These are phyloP conservation scores for Pachyuromys duprasi DNA, from an alignment of 2,797 vertebrate genomes.

Conservation along the genomic window DNA sequence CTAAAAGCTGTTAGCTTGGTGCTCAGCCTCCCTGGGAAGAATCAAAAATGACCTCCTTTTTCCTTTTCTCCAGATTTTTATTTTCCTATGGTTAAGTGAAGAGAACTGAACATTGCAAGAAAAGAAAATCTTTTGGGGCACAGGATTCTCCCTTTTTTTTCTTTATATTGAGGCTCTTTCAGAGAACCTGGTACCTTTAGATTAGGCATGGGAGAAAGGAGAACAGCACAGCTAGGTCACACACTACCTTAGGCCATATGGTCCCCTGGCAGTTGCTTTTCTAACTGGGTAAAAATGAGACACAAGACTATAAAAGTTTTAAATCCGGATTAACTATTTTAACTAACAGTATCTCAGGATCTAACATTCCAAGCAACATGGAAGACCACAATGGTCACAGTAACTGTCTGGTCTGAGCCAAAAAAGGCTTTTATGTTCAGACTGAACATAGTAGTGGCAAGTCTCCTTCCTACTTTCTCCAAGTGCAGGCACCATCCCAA, in stretches of 20 bases:
- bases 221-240: neutral
- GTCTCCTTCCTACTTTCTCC: neutral
- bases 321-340: neutral
- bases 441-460: neutral
- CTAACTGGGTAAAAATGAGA: neutral
- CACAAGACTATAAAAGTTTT: neutral
- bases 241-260: neutral
- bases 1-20: neutral
- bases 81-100: neutral
- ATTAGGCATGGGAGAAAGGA: neutral
- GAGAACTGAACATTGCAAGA: neutral
- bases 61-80: neutral
- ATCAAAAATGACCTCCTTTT: neutral
- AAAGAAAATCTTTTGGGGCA: neutral
- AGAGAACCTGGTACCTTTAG: neutral
- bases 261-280: neutral
- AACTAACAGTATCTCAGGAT: neutral
- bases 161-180: neutral
- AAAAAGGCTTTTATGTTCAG: neutral
- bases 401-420: neutral
- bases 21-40: neutral
- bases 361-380: neutral
- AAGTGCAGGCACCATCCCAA: too few relatives aligned
- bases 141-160: neutral
- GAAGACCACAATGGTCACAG: neutral